A percentile compares a stretch with the other conserved stretches of the same genome.
Evolutionary conservation across 2,113 vertebrate species (phyloP).

Genomic region (Argyrosomus japonicus): DNA sequence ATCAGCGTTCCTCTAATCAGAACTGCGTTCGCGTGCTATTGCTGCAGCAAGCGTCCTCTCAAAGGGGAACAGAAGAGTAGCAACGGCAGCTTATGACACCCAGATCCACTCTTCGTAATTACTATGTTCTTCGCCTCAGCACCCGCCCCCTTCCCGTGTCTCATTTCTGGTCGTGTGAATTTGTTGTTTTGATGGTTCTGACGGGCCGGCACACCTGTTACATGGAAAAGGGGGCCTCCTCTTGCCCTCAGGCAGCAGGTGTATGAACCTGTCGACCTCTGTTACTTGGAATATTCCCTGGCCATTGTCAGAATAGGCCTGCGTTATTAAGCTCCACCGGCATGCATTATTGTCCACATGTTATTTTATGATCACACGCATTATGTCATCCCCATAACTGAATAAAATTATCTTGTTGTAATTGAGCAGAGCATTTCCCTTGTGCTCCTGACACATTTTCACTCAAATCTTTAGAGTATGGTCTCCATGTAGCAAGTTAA

Average conservation of each 20-base stretch:
- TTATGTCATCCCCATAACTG: not conserved
- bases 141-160: constrained; percentile 6
- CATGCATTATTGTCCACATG: too few relatives aligned
- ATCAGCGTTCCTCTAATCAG: constrained; percentile 8
- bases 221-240: constrained; percentile 21
- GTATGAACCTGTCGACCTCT: constrained; percentile 63
- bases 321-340: not conserved
- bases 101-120: constrained; percentile 36
- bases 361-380: not conserved
- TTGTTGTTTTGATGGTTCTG: constrained; percentile 65
- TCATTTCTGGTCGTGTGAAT: constrained; percentile 29
- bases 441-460: not conserved
- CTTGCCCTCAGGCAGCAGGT: constrained; percentile 67
- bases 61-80: not conserved
- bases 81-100: constrained; percentile 7
- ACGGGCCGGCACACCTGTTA: constrained; percentile 70
- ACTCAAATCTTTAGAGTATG: not conserved
- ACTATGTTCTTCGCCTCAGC: constrained; percentile 41
- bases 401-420: not conserved
- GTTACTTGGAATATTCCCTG: not conserved
- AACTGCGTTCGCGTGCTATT: not conserved
- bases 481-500: too few relatives aligned
- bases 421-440: not conserved
- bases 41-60: constrained; percentile 2
- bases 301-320: not conserved